A percentile compares a stretch with the other conserved stretches of the same genome.
Evolutionary conservation across 2,113 vertebrate species (phyloP).

Genomic region (Excalfactoria chinensis): DNA sequence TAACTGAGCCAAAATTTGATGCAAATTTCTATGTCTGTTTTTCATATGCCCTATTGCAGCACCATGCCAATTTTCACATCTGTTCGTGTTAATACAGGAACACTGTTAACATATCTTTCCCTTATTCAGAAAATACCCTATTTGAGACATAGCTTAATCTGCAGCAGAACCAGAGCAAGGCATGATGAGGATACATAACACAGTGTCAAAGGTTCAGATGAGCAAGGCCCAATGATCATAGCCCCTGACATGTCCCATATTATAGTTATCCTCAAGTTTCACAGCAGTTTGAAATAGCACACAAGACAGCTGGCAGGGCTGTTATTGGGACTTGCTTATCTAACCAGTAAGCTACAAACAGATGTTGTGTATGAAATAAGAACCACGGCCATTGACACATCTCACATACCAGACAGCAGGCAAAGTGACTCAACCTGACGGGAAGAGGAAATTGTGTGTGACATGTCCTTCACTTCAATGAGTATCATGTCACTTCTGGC

Average conservation of each 20-base stretch:
- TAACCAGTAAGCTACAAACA: slow-evolving; percentile 38
- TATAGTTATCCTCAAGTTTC: background rate
- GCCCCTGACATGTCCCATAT: background rate
- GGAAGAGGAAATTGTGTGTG: slow-evolving; percentile 50
- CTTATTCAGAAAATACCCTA: background rate
- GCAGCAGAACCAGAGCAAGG: background rate
- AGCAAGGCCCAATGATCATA: slow-evolving; percentile 9
- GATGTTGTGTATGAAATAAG: slow-evolving; percentile 32
- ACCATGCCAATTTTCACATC: slow-evolving; percentile 18
- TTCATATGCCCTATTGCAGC: background rate
- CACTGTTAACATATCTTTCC: background rate
- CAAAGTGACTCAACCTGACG: slow-evolving; percentile 31
- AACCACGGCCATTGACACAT: slow-evolving; percentile 42
- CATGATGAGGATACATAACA: background rate
- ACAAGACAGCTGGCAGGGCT: slow-evolving; percentile 11
- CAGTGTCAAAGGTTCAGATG: background rate
- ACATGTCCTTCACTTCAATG: slow-evolving; percentile 63
- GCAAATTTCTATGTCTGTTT: slow-evolving; percentile 4
- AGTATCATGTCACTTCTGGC: slow-evolving; percentile 49
- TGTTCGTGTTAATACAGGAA: background rate
- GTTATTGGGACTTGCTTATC: slow-evolving; percentile 20
- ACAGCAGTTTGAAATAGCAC: background rate
- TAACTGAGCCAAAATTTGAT: slow-evolving; percentile 3
- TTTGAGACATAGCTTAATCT: background rate
- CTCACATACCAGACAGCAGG: slow-evolving; percentile 24